phyloP scores from a whole-genome alignment of 2,888 invertebrate species.

The Drosophila recens region DNA sequence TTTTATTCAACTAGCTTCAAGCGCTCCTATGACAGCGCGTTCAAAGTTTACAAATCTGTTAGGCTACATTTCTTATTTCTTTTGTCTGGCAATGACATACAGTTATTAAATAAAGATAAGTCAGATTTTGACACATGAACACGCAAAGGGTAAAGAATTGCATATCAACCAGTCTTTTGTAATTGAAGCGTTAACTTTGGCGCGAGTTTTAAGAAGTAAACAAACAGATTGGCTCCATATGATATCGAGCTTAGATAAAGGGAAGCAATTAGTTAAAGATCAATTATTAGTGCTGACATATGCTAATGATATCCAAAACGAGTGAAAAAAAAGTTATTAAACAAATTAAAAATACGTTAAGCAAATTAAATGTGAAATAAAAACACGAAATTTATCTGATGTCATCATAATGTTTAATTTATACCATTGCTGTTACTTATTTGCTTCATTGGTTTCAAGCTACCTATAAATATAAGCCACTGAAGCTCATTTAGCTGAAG shows the following conservation, averaged over 20 bases:
- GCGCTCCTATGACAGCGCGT: not conserved
- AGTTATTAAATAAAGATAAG: not conserved
- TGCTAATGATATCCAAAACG: not conserved
- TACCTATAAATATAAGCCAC: conserved; percentile 1
- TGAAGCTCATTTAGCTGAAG: not conserved
- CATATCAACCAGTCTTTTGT: not conserved
- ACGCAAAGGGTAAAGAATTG: not conserved
- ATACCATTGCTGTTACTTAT: not conserved
- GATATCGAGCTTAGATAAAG: too few relatives aligned
- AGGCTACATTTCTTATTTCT: too few relatives aligned
- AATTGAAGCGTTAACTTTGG: not conserved
- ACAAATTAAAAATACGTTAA: conserved; percentile 1
- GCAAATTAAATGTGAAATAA: not conserved
- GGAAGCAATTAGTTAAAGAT: not conserved
- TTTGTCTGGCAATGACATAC: not conserved
- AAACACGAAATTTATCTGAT: not conserved
- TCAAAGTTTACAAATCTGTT: not conserved
- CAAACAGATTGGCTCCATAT: too few relatives aligned
- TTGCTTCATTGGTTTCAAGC: not conserved
- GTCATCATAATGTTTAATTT: not conserved
- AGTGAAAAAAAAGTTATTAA: not conserved
- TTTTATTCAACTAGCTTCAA: not conserved
- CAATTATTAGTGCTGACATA: not conserved
- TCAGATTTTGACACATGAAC: not conserved
- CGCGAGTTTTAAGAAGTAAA: not conserved